Percentiles rank a stretch among this genome's conserved stretches.
These are phyloP conservation scores for Sarcophilus harrisii DNA, from an alignment of 2,797 vertebrate species.

Conservation along the genomic window DNA sequence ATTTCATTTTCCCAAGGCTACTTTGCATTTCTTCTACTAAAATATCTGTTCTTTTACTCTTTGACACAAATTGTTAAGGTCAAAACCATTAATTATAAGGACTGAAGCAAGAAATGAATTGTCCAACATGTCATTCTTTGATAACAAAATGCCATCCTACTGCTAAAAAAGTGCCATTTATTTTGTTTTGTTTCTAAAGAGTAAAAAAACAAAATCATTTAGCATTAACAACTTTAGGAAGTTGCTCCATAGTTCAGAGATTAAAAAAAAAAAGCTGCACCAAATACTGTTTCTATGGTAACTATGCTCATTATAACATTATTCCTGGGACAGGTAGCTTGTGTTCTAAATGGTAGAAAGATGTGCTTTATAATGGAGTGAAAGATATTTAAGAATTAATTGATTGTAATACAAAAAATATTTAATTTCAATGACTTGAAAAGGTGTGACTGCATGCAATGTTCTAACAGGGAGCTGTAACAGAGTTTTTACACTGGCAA, in stretches of 20 bases:
- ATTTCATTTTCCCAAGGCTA: constrained; percentile 13
- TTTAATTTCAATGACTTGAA: constrained; percentile 77
- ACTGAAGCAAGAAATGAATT: constrained; percentile 65
- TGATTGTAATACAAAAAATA: constrained; percentile 71
- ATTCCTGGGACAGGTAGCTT: constrained; percentile 77
- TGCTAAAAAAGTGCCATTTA: not conserved
- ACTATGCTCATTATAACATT: constrained; percentile 81
- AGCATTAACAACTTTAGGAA: constrained; percentile 42
- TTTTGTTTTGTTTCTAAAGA: constrained; percentile 41
- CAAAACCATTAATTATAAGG: constrained; percentile 18
- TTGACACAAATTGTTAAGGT: not conserved
- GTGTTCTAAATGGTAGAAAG: constrained; percentile 77
- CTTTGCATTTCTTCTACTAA: constrained; percentile 23
- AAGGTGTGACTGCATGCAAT: constrained; percentile 26
- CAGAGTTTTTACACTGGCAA: constrained; percentile 22
- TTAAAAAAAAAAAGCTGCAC: constrained; percentile 51
- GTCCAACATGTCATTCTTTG: not conserved
- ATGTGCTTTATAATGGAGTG: constrained; percentile 78
- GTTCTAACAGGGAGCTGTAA: not conserved
- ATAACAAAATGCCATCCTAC: constrained; percentile 32
- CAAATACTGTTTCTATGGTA: constrained; percentile 80
- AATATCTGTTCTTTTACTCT: constrained; percentile 48
- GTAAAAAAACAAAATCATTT: constrained; percentile 55
- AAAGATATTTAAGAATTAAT: constrained; percentile 76
- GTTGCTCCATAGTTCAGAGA: constrained; percentile 65